phyloP scores from a whole-genome alignment of 2,797 vertebrate genomes.

The Hoplostethus atlanticus region DNA sequence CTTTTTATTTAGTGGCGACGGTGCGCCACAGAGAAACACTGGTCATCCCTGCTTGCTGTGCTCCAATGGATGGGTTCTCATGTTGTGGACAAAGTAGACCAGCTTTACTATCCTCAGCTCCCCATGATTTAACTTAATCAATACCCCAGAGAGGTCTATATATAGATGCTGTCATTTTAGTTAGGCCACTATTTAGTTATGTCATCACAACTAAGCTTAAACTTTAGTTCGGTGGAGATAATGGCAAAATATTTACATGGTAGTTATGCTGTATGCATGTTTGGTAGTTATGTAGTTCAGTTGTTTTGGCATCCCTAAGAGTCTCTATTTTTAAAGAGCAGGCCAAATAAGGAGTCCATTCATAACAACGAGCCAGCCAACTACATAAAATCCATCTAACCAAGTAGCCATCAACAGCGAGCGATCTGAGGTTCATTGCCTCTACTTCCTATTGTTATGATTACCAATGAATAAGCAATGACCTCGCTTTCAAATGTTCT shows the following conservation, averaged over 20 bases:
- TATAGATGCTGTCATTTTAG: not conserved
- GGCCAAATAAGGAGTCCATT: slow-evolving; percentile 41
- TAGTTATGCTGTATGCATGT: not conserved
- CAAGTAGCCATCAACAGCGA: slow-evolving; percentile 26
- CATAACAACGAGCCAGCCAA: slow-evolving; percentile 30
- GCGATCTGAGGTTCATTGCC: slow-evolving; percentile 58
- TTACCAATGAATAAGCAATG: slow-evolving; percentile 38
- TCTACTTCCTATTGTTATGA: slow-evolving; percentile 52
- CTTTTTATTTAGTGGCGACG: no score
- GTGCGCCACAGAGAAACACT: no score
- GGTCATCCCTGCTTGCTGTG: slow-evolving; percentile 20
- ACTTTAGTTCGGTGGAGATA: not conserved
- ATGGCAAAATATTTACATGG: not conserved
- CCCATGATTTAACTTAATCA: slow-evolving; percentile 21
- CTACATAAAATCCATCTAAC: slow-evolving; percentile 43
- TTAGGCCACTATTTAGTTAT: not conserved
- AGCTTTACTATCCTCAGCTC: not conserved
- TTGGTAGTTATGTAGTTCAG: not conserved
- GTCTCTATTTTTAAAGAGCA: slow-evolving; percentile 8
- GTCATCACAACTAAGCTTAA: slow-evolving; percentile 8
- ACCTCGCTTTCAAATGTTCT: slow-evolving; percentile 39
- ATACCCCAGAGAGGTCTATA: not conserved
- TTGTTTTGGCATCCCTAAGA: not conserved
- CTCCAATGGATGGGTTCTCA: slow-evolving; percentile 20
- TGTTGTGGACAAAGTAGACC: slow-evolving; percentile 9